These are phyloP conservation scores for Atrichornis clamosus DNA, from an alignment of 2,113 vertebrate species.

Conservation along the genomic window DNA sequence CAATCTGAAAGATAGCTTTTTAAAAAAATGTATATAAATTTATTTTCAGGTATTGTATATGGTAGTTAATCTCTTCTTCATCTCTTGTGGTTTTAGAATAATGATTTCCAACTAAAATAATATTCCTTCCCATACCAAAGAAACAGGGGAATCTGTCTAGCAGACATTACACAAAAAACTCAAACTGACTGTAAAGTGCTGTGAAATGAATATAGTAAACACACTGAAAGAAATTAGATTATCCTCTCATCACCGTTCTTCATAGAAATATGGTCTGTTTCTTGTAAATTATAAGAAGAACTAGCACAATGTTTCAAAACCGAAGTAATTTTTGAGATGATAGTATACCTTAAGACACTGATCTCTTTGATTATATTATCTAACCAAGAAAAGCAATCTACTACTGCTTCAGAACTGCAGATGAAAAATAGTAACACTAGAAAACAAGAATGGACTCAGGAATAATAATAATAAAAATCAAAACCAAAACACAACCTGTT, in stretches of 20 bases:
- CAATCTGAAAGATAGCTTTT: background rate
- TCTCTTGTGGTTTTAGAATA: background rate
- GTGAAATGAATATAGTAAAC: background rate
- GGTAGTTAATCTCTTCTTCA: background rate
- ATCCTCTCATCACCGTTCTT: background rate
- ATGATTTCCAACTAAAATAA: background rate
- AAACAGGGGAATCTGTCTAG: background rate
- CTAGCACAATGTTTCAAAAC: background rate
- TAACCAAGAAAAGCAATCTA: background rate
- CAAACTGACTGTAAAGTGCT: background rate
- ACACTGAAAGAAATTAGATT: conserved; percentile 4
- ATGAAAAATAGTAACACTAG: background rate
- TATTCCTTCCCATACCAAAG: background rate
- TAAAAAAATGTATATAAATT: background rate
- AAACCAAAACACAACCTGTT: background rate
- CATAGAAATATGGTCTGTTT: background rate
- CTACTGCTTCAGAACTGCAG: background rate
- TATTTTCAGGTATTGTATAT: background rate
- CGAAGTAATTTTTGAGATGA: background rate
- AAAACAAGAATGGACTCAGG: background rate
- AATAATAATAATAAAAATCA: background rate
- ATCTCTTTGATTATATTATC: conserved; percentile 14
- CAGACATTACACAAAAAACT: background rate
- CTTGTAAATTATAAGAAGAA: background rate
- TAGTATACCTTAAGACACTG: background rate